Base-by-base conservation (phyloP, 2,888 invertebrate genomes). In the Limnephilus marmoratus region DNA sequence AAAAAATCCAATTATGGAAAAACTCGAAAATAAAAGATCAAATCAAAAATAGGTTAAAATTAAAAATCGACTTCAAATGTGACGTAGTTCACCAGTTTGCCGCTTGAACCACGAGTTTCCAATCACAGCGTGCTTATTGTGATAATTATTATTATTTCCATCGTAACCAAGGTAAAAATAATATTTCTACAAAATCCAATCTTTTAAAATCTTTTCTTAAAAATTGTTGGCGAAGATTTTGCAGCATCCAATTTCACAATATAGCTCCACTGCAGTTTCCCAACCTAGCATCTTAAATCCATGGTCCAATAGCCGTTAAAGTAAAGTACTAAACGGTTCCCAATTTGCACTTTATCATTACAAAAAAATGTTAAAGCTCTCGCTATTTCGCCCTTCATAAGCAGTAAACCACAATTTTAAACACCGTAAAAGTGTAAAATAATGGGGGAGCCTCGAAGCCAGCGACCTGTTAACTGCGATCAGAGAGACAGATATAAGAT, bases 341-440 rank as follows among this genome's bases (percentile, higher is more conserved):
- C 68, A 68, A 68, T 68, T 68, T 68, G 68, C 68, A 68, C 68
- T 68, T 24, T 68, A 68, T 68, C 68, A 68, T 68, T 68, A 68
- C 24, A 68, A 68, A 68, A 68, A 68, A 68, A 68, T 68, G 68
- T 68, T 68, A 68, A 68, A n/a, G 68, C 68, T 18, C 68, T 68
- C 68, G 68, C 68, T 68, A 68, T 68, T 68, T 68, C 68, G 68
- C 68, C 68, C 68, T 68, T 68, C 68, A 68, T 68, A 68, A 68
- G 68, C 68, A 68, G 68, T 68, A 68, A 68, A 68, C 68, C 68
- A 68, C 68, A 68, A 24, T 68, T 68, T 68, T 68, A 68, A 68
- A 68, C 68, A 24, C 68, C 4, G 68, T 68, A 68, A 68, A 68
- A 68, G 68, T 68, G 68, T 68, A 68, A 68, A 68, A 68, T 68